Base-by-base conservation (phyloP, 2,888 invertebrate species). In the Suillia variegata region DNA sequence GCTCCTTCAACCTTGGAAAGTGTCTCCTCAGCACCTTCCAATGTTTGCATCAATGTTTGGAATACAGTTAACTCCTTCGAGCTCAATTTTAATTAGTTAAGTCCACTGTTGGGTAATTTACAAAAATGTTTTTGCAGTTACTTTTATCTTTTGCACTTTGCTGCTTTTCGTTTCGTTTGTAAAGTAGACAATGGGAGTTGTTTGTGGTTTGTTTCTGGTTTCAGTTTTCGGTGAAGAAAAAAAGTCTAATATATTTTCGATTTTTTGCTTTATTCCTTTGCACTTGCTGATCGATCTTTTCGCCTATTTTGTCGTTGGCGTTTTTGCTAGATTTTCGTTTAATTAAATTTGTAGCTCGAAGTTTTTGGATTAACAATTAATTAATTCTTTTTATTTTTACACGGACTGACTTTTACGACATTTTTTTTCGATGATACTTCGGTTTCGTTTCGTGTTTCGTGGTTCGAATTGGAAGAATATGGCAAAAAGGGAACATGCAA, bases 21-120 rank as follows among this genome's bases (percentile, higher is more conserved):
- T 45, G 20, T 20, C 69, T 66, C 69, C 71, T 68, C 64, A 62
- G 61, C 63, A 65, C 54, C 56, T 58, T 65, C 67, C 64, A 63
- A 65, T 64, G 45, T 45, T 45, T 17, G 18, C 2, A 5, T n/a
- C n/a, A n/a, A n/a, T n/a, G n/a, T n/a, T n/a, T 20, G 20, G 3
- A 45, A 45, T 17, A 45, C 20, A 3, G 17, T 45, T 45, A 45
- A 10, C 10, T 10, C 26, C 26, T 10, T 26, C 10, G 26, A 26
- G 26, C 38, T 12, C 38, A 13, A 20, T 45, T 4, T 4, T 45
- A 45, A 38, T 38, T 55, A 26, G 56, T 48, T 48, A 53, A 52
- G 61, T 61, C 72, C 67, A 64, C 70, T 72, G 72, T 68, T 65
- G 64, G 52, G 68, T 64, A 71, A 71, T 73, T 73, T 73, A 70